A percentile compares a stretch with the other conserved stretches of the same genome.
Conservation (phyloP, 2,888 invertebrate species). For the Clusia tigrina region DNA sequence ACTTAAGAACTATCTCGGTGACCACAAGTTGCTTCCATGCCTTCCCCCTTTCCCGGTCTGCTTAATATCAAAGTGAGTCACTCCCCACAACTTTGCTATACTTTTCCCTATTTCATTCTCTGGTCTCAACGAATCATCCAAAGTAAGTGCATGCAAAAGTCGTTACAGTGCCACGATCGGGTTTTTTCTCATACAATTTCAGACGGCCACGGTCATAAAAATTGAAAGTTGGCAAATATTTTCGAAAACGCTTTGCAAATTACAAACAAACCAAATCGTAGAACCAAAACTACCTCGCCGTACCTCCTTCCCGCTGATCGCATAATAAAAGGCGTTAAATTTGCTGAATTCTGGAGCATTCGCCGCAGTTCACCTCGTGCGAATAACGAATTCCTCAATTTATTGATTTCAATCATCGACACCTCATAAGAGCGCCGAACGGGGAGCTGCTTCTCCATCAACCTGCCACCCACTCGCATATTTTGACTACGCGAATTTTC, state of each 20-base stretch:
- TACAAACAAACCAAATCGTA: background rate
- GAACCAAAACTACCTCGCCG: background rate
- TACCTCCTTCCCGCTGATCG: background rate
- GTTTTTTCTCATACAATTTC: too few relatives aligned
- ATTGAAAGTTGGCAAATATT: background rate
- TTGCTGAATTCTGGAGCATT: background rate
- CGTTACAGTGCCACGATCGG: too few relatives aligned
- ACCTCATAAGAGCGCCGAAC: conserved; percentile 47
- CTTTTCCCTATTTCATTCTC: too few relatives aligned
- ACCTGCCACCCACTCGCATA: background rate
- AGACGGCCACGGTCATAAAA: too few relatives aligned
- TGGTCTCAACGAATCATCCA: too few relatives aligned
- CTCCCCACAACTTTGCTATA: too few relatives aligned
- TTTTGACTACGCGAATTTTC: conserved; percentile 2
- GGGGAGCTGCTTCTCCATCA: background rate
- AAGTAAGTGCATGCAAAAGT: too few relatives aligned
- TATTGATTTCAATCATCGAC: conserved; percentile 58
- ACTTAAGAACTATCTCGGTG: background rate
- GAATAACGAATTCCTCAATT: conserved; percentile 53
- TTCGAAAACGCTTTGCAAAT: background rate
- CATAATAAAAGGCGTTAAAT: too few relatives aligned
- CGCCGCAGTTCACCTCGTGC: conserved; percentile 46
- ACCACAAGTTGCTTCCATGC: too few relatives aligned
- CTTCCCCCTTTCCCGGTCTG: too few relatives aligned
- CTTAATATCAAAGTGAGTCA: too few relatives aligned